Base-by-base conservation (phyloP, 2,797 vertebrate genomes). In the Acridotheres tristis region DNA sequence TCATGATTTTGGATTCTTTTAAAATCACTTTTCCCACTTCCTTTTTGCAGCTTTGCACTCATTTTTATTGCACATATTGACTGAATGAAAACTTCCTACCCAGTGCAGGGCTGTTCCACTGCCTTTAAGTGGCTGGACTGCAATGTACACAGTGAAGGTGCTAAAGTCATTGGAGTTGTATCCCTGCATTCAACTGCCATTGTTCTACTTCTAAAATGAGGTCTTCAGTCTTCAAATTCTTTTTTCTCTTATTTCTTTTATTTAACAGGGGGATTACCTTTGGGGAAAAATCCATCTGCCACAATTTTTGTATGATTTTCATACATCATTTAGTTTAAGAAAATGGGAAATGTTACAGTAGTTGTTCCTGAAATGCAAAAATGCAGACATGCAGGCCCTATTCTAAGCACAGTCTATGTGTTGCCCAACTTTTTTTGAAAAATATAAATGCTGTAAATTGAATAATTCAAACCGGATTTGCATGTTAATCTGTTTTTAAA, bases 401-500 rank as follows among this genome's bases (percentile, higher is more conserved):
- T 89, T 57, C 87, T 80, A 55, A 73, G 23, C 40, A 27, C 25
- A 48, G 63, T 43, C 48, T 59, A 4, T 68, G 12, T 40, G 57
- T 67, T 90, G 32, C 32, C 68, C 85, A 94, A 90, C 45, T 87
- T 82, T 90, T 93, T 23, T 12, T 7, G 9, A 76, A 87, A 93
- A 93, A 91, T 85, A 83, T 47, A 85, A 91, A 80, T 72, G 61
- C 25, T 81, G 10, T 54, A 85, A 95, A 88, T 66, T 48, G 75
- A 95, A 83, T 92, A 91, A 91, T 87, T 95, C 72, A 89, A 72
- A 72, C 38, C 50, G 89, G 72, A 88, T 93, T 96, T 96, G 72
- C 87, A 89, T 92, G 85, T 91, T 96, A 92, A 95, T 95, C 85
- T 95, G 45, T 72, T 94, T 92, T 91, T 83, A 95, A 94, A 95